These are phyloP conservation scores for Galbula dea DNA, from an alignment of 2,113 vertebrate genomes.

Conservation along the genomic window DNA sequence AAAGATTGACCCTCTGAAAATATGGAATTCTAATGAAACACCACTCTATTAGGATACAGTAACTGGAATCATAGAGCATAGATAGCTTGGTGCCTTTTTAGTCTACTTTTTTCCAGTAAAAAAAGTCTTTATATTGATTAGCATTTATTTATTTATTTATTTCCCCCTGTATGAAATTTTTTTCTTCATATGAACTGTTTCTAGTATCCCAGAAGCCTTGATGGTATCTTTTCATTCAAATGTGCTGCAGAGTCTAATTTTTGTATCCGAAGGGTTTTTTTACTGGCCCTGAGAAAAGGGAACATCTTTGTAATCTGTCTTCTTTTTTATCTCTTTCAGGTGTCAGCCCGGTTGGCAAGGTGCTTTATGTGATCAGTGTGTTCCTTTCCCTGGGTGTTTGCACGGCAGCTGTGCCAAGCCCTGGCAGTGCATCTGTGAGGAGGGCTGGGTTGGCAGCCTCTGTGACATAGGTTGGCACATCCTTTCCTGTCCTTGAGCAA, in stretches of 20 bases:
- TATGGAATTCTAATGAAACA: not conserved
- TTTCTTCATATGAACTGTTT: not conserved
- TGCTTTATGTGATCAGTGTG: constrained; percentile 82
- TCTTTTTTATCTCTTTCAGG: constrained; percentile 67
- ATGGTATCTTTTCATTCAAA: not conserved
- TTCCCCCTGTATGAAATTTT: accelerated
- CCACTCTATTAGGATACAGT: not conserved
- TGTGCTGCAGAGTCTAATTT: not conserved
- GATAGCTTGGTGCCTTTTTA: not conserved
- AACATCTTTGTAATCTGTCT: not conserved
- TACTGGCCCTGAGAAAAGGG: not conserved
- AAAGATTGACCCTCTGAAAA: not conserved
- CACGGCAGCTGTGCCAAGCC: constrained; percentile 86
- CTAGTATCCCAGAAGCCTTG: not conserved
- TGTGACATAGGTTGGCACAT: constrained; percentile 86
- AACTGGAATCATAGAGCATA: not conserved
- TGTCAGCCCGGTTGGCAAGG: constrained; percentile 92
- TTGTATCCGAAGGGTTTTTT: not conserved
- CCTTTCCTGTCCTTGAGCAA: not conserved
- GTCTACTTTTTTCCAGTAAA: not conserved
- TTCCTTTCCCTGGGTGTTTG: constrained; percentile 84
- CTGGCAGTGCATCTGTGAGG: constrained; percentile 90
- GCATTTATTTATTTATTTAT: not conserved
- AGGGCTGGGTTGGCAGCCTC: constrained; percentile 88
- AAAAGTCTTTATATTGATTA: not conserved